phyloP scores from a whole-genome alignment of 2,797 vertebrate species.

The Synaphobranchus kaupii region DNA sequence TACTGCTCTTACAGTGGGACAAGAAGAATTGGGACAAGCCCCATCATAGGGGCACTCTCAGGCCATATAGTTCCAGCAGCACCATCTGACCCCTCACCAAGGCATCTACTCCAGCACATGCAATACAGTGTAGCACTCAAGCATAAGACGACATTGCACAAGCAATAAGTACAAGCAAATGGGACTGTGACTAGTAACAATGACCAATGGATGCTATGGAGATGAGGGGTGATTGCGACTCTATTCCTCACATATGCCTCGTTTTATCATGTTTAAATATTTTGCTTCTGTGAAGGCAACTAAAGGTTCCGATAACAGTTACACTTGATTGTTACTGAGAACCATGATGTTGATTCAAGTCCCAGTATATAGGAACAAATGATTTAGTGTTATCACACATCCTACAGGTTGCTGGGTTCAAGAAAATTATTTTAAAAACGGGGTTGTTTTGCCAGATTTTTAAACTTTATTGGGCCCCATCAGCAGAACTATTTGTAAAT shows the following conservation, averaged over 20 bases:
- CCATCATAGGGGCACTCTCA: conserved; percentile 54
- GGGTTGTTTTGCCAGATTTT: background rate
- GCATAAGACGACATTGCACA: background rate
- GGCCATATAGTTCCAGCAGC: conserved; percentile 51
- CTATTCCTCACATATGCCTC: background rate
- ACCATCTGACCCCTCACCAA: conserved; percentile 38
- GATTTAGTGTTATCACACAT: background rate
- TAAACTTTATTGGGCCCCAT: no score
- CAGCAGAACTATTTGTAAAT: background rate
- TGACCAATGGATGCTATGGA: conserved; percentile 4
- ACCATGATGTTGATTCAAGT: background rate
- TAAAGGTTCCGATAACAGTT: background rate
- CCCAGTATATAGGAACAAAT: background rate
- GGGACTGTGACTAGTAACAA: background rate
- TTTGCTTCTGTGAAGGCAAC: background rate
- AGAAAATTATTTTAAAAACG: background rate
- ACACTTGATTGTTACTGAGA: background rate
- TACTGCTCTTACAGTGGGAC: conserved; percentile 71
- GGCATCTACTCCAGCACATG: background rate
- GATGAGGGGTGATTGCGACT: background rate
- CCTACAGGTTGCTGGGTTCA: background rate
- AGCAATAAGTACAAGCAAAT: background rate
- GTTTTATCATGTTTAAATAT: background rate
- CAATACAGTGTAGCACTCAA: background rate
- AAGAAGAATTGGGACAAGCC: conserved; percentile 63